Evolutionary conservation across 2,888 invertebrate genomes (phyloP).

Genomic region (Fabriciana adippe): DNA sequence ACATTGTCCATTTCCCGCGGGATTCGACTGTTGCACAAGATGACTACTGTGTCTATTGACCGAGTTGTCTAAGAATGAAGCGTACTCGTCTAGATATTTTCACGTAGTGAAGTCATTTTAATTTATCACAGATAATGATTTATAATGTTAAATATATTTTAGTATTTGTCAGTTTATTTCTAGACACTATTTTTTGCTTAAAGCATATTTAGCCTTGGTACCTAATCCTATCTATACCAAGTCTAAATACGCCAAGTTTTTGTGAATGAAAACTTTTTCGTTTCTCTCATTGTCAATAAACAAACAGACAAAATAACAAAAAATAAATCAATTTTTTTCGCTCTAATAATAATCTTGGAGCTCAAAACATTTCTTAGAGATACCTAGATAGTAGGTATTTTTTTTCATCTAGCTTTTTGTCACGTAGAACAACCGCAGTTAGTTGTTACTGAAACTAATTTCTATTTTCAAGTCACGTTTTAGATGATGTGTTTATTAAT

Average conservation of each 20-base stretch:
- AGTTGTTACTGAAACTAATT: neutral
- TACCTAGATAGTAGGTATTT: no score
- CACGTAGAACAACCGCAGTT: constrained; percentile 5
- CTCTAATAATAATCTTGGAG: neutral
- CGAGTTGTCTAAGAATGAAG: no score
- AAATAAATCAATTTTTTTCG: constrained; percentile 16
- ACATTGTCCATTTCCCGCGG: no score
- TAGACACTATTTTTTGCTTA: neutral
- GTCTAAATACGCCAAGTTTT: neutral
- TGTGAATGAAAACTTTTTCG: neutral
- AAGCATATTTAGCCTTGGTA: no score
- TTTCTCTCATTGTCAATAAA: neutral
- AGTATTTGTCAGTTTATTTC: neutral
- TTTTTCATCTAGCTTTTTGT: neutral
- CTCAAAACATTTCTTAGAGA: no score
- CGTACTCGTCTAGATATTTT: no score
- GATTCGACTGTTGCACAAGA: no score
- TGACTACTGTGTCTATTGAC: no score
- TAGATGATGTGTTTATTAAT: constrained; percentile 9
- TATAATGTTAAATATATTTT: neutral
- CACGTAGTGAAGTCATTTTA: no score
- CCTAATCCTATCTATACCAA: no score
- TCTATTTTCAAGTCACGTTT: constrained; percentile 15
- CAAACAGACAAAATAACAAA: constrained; percentile 11
- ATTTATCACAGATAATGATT: no score